Base-by-base conservation (phyloP, 1,140 invertebrate species). In the Drosophila truncata region DNA sequence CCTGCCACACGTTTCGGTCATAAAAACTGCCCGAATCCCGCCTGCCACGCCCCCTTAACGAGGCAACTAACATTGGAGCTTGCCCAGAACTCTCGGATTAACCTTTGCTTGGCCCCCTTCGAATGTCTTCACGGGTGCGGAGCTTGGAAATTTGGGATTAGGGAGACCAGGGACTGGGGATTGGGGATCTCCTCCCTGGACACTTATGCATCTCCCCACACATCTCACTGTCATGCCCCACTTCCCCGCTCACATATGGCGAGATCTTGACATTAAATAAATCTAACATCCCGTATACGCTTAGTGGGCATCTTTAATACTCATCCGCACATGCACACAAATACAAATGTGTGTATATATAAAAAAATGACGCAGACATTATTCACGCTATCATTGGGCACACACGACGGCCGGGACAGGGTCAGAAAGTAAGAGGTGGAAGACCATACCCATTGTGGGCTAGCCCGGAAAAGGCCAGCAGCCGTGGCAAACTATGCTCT, bases 301-400 rank as follows among this genome's bases (percentile, higher is more conserved):
- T 87, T 84, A 88, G 77, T 88, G 80, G 84, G 77, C 65, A 83
- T 74, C 84, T 88, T 88, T 88, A 90, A 88, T 78, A 88, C 79
- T 71, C 60, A 74, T 64, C 46, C 59, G 64, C 46, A 67, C 63
- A 78, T 64, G 46, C 57, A 47, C 49, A 31, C n/a, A 59, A 47
- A 39, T 37, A 37, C n/a, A 54, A 52, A 39, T 41, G 49, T 39
- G 58, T 50, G 47, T 55, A 44, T 78, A 49, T 62, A 46, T 50
- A 76, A 78, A 91, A 90, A 90, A 90, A 90, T 90, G 71, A 90
- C 83, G 80, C 78, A 82, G 78, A 90, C 86, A 90, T 90, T 90
- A 90, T 90, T 90, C 82, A 91, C 85, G 85, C 86, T 90, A 91
- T 90, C 85, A 90, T 91, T 79, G 86, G 75, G 54, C 70, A 65